phyloP scores from a whole-genome alignment of 2,888 invertebrate species.

The Emesis russula region DNA sequence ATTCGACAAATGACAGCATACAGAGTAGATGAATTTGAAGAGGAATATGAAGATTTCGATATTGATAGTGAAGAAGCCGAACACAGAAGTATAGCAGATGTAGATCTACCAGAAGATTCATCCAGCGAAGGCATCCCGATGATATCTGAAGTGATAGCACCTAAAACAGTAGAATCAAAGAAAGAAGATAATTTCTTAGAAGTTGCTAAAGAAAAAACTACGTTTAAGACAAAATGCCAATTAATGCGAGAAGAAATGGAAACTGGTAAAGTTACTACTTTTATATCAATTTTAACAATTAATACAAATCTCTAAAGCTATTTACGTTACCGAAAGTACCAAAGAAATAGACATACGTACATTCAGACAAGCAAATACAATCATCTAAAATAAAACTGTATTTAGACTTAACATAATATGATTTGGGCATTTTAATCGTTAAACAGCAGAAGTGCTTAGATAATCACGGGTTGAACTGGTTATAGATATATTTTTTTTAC shows the following conservation, averaged over 20 bases:
- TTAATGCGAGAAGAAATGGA: conserved; percentile 94
- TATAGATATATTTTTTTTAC: too few species aligned
- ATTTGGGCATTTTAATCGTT: too few species aligned
- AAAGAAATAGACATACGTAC: too few species aligned
- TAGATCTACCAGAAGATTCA: conserved; percentile 84
- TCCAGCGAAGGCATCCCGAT: conserved; percentile 89
- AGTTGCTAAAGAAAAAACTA: conserved; percentile 90
- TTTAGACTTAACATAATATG: too few species aligned
- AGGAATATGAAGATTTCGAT: conserved; percentile 94
- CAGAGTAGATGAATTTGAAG: conserved; percentile 95
- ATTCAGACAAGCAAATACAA: too few species aligned
- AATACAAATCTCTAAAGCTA: too few species aligned
- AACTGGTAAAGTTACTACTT: conserved; percentile 92
- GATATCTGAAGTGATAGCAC: conserved; percentile 92
- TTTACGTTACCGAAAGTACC: too few species aligned
- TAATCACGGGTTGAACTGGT: too few species aligned
- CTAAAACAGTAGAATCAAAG: conserved; percentile 92
- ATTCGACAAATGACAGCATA: conserved; percentile 97
- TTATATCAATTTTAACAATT: background rate
- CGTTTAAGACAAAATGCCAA: conserved; percentile 95
- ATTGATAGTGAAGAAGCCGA: conserved; percentile 89
- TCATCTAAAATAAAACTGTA: too few species aligned
- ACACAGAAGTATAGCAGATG: conserved; percentile 68
- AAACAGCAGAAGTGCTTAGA: too few species aligned
- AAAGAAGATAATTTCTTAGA: conserved; percentile 90